A percentile compares a stretch with the other conserved stretches of the same genome.
Evolutionary conservation across 2,797 vertebrate genomes (phyloP).

Genomic region (Danio albolineatus): DNA sequence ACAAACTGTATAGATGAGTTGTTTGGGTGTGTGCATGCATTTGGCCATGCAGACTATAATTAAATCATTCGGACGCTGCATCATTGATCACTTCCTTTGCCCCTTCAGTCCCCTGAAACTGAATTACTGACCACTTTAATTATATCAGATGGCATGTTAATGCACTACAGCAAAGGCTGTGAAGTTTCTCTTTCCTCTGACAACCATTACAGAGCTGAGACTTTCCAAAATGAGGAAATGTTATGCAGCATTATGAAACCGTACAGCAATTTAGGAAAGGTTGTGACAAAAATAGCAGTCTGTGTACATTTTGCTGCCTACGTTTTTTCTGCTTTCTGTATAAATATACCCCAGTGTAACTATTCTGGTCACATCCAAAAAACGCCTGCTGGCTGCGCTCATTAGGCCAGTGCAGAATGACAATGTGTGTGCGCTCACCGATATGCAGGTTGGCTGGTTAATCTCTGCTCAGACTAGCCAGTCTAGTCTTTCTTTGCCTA

Average conservation of each 20-base stretch:
- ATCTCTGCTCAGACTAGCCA: constrained; percentile 39
- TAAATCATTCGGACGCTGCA: constrained; percentile 74
- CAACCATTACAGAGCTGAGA: constrained; percentile 42
- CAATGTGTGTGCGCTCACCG: not conserved
- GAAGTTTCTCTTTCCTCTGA: constrained; percentile 67
- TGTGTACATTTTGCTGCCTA: constrained; percentile 15
- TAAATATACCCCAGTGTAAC: constrained; percentile 6
- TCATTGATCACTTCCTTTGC: constrained; percentile 66
- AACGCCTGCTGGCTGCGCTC: constrained; percentile 9
- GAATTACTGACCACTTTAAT: constrained; percentile 73
- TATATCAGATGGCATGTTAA: constrained; percentile 65
- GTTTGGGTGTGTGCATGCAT: not conserved
- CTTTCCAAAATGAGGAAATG: constrained; percentile 33
- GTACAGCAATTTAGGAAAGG: constrained; percentile 4
- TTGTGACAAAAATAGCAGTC: constrained; percentile 29
- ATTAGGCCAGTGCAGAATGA: constrained; percentile 35
- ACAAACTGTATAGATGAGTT: not conserved
- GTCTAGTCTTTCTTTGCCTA: constrained; percentile 22
- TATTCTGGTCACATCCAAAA: constrained; percentile 18
- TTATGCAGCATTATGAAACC: constrained; percentile 38
- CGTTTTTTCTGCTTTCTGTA: constrained; percentile 1
- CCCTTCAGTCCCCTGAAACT: constrained; percentile 52
- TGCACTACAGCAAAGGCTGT: constrained; percentile 59
- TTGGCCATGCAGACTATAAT: constrained; percentile 67
- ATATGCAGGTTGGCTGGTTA: constrained; percentile 40